These are phyloP conservation scores for Amphiduros pacificus DNA, from an alignment of 2,888 invertebrate genomes.

Conservation along the genomic window DNA sequence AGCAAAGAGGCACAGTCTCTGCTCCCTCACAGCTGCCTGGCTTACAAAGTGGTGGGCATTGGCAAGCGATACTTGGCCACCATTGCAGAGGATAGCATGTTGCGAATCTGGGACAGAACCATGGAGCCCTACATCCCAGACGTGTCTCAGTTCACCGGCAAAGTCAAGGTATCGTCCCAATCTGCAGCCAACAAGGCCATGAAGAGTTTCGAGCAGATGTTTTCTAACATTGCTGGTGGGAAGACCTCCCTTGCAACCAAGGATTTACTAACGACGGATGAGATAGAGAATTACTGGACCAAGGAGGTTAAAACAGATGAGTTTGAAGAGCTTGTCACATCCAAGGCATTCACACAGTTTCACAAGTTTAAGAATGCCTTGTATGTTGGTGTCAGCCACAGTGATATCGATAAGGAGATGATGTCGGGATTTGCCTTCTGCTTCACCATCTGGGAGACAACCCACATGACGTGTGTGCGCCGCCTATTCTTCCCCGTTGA, in stretches of 20 bases:
- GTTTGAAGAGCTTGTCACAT: not conserved
- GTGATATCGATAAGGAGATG: not conserved
- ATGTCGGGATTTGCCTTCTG: not conserved
- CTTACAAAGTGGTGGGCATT: constrained; percentile 11
- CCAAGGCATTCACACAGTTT: constrained; percentile 8
- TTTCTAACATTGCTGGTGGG: constrained; percentile 11
- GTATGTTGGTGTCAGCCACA: constrained; percentile 19
- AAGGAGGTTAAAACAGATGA: not conserved
- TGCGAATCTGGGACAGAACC: constrained; percentile 40
- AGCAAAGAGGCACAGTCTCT: not conserved
- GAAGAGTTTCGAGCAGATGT: constrained; percentile 3
- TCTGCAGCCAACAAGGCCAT: not conserved
- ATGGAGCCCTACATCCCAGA: constrained; percentile 23
- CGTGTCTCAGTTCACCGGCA: constrained; percentile 25
- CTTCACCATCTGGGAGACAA: constrained; percentile 25
- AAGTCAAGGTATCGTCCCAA: constrained; percentile 21
- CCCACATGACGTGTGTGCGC: constrained; percentile 18
- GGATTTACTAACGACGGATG: constrained; percentile 14
- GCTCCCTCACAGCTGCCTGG: constrained; percentile 19
- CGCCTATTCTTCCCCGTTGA: constrained; percentile 22
- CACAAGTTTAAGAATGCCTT: not conserved
- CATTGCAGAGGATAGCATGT: constrained; percentile 36
- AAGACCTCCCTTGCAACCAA: not conserved
- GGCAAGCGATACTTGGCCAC: constrained; percentile 28
- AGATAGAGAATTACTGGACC: constrained; percentile 27